A percentile compares a stretch with the other conserved stretches of the same genome.
phyloP scores from a whole-genome alignment of 2,888 invertebrate genomes.

The Malthinus flaveolus region DNA sequence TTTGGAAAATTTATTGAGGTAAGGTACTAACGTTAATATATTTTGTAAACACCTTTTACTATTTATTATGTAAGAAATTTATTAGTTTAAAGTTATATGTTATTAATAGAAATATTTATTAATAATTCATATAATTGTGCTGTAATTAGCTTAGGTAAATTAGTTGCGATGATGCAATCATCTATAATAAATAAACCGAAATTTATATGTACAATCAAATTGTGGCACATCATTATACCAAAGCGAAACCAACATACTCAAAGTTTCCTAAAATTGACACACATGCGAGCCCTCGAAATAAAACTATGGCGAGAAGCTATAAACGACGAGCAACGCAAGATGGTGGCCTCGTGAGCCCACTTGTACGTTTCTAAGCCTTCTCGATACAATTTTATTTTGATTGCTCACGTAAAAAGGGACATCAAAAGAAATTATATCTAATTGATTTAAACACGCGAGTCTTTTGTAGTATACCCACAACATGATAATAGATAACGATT shows the following conservation, averaged over 20 bases:
- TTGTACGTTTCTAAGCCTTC: no score
- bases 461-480: no score
- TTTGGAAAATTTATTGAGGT: slow-evolving; percentile 2
- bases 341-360: no score
- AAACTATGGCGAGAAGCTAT: no score
- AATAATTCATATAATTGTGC: background rate
- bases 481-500: no score
- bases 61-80: slow-evolving; percentile 1
- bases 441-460: no score
- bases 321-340: no score
- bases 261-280: no score
- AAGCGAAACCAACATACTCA: background rate
- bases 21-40: background rate
- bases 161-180: slow-evolving; percentile 6
- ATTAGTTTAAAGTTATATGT: slow-evolving; percentile 7
- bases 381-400: no score
- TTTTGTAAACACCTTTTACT: background rate
- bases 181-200: background rate
- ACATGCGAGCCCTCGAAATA: no score
- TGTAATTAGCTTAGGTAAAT: background rate
- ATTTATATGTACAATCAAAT: background rate
- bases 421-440: no score
- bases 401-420: no score
- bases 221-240: background rate
- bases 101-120: slow-evolving; percentile 3